Evolutionary conservation across 1,140 invertebrate species (phyloP).

Genomic region (Pseudomyrmex flavicornis): DNA sequence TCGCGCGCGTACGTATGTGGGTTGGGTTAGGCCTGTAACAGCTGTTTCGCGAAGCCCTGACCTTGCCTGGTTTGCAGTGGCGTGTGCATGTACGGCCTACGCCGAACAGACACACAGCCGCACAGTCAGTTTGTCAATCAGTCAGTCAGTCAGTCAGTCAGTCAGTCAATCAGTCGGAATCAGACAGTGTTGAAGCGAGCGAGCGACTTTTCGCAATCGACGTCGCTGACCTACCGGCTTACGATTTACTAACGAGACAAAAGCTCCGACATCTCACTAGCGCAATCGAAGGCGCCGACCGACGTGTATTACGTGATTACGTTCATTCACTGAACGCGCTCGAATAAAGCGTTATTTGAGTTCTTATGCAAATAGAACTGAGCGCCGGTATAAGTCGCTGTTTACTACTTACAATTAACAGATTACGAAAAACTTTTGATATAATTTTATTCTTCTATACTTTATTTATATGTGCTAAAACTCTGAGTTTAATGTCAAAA

Average conservation of each 20-base stretch:
- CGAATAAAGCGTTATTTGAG: neutral
- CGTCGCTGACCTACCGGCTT: constrained; percentile 71
- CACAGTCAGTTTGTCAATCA: constrained; percentile 59
- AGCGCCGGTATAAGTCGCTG: neutral
- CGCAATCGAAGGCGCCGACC: constrained; percentile 46
- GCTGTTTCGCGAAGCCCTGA: constrained; percentile 77
- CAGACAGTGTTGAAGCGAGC: constrained; percentile 31
- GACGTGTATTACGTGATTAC: constrained; percentile 41
- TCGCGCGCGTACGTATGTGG: constrained; percentile 62
- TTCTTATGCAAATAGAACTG: neutral
- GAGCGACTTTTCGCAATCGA: constrained; percentile 71
- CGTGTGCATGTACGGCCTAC: constrained; percentile 66
- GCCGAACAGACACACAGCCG: constrained; percentile 60
- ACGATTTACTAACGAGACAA: constrained; percentile 65
- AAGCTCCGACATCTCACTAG: constrained; percentile 44
- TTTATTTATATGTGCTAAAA: neutral
- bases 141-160: constrained; percentile 28
- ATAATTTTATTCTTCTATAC: neutral
- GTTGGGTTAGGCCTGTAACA: constrained; percentile 69
- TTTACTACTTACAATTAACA: constrained; percentile 5
- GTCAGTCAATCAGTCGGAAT: constrained; percentile 26
- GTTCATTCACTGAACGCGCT: constrained; percentile 44
- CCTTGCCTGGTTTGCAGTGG: constrained; percentile 65
- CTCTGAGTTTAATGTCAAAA: neutral
- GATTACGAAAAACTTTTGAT: neutral